phyloP scores from a whole-genome alignment of 1,140 invertebrate species.

The Drosophila kepulauana region DNA sequence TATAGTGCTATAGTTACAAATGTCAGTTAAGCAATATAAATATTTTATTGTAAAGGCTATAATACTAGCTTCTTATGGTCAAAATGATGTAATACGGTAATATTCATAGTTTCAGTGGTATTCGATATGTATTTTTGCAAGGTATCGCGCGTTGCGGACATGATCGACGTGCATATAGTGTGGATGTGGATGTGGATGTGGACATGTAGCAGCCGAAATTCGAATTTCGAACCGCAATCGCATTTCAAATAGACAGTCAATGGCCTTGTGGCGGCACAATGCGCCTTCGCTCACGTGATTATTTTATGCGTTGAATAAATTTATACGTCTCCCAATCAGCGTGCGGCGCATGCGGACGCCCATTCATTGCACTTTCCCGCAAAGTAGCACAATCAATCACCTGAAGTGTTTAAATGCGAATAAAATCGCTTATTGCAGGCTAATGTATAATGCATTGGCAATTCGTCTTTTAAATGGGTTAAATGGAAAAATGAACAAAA shows the following conservation, averaged over 20 bases:
- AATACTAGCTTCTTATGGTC: slow-evolving; percentile 3
- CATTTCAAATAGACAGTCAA: slow-evolving; percentile 42
- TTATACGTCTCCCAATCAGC: slow-evolving; percentile 13
- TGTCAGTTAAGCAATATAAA: slow-evolving; percentile 16
- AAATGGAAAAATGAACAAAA: neutral
- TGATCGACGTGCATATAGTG: neutral
- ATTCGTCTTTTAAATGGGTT: slow-evolving; percentile 9
- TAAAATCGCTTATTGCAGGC: neutral
- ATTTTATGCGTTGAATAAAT: slow-evolving; percentile 38
- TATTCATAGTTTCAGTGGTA: slow-evolving; percentile 25
- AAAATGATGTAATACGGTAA: slow-evolving; percentile 29
- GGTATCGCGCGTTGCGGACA: slow-evolving; percentile 39
- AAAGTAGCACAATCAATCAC: slow-evolving; percentile 21
- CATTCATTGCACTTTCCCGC: slow-evolving; percentile 27
- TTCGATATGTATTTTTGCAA: slow-evolving; percentile 32
- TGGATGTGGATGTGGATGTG: slow-evolving; percentile 7
- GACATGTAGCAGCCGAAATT: slow-evolving; percentile 25
- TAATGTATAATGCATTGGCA: neutral
- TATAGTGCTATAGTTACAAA: slow-evolving; percentile 16
- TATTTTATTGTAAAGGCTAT: slow-evolving; percentile 6
- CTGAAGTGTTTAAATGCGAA: slow-evolving; percentile 5
- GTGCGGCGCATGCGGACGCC: slow-evolving; percentile 11
- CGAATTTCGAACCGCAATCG: slow-evolving; percentile 43
- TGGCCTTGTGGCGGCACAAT: slow-evolving; percentile 41
- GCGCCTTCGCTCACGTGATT: slow-evolving; percentile 41